Evolutionary conservation across 2,888 invertebrate species (phyloP).

Genomic region (Agrilus mali): DNA sequence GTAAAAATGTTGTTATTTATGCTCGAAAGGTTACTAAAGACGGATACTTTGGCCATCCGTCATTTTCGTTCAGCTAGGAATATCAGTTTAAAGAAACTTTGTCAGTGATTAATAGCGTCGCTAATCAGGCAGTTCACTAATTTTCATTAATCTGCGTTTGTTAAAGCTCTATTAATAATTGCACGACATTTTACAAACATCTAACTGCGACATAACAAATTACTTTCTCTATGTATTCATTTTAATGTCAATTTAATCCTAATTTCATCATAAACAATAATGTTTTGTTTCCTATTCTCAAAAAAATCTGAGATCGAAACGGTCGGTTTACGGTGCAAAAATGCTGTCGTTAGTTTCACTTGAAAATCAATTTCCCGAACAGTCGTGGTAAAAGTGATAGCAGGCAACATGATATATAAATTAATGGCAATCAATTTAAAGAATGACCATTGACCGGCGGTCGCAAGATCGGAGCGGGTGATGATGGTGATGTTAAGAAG

Average conservation of each 20-base stretch:
- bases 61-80: slow-evolving; percentile 17
- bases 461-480: slow-evolving; percentile 17
- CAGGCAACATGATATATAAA: slow-evolving; percentile 6
- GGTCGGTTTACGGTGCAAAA: no score
- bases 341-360: no score
- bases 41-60: slow-evolving; percentile 20
- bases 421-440: slow-evolving; percentile 19
- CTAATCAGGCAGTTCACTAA: slow-evolving; percentile 30
- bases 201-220: no score
- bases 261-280: no score
- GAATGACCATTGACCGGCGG: slow-evolving; percentile 17
- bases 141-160: slow-evolving; percentile 27
- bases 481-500: slow-evolving; percentile 20
- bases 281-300: no score
- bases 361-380: slow-evolving; percentile 2
- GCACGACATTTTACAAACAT: no score
- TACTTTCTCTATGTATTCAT: no score
- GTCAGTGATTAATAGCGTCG: slow-evolving; percentile 27
- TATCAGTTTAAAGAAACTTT: slow-evolving; percentile 15
- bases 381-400: slow-evolving; percentile 3
- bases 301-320: no score
- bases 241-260: no score
- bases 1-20: no score
- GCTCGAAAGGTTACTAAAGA: slow-evolving; percentile 5
- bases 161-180: slow-evolving; percentile 2